phyloP scores from a whole-genome alignment of 2,888 invertebrate genomes.

The Meandrusa payeni region DNA sequence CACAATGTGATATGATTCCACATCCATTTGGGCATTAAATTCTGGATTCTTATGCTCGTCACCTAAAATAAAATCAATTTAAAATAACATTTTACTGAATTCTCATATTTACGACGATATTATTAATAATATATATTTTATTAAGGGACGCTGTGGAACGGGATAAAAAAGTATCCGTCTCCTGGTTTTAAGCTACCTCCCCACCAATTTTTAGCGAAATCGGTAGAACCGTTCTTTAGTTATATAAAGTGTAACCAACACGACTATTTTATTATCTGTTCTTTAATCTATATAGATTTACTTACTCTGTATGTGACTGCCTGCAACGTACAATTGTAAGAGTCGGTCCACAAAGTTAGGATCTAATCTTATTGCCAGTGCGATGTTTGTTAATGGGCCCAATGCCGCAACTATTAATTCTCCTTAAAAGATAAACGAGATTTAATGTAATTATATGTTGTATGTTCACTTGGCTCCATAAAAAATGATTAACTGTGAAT shows the following conservation, averaged over 20 bases:
- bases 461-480: too few relatives aligned
- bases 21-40: slow-evolving; percentile 52
- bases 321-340: slow-evolving; percentile 87
- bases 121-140: background rate
- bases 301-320: slow-evolving; percentile 86
- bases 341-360: slow-evolving; percentile 82
- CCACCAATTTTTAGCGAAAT: too few relatives aligned
- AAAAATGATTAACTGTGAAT: too few relatives aligned
- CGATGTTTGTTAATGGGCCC: slow-evolving; percentile 90
- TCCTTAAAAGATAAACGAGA: slow-evolving; percentile 49
- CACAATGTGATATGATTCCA: slow-evolving; percentile 51
- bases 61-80: slow-evolving; percentile 33
- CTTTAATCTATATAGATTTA: background rate
- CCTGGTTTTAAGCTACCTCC: too few relatives aligned
- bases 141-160: too few relatives aligned
- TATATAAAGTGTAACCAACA: too few relatives aligned
- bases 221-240: too few relatives aligned
- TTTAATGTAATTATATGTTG: too few relatives aligned
- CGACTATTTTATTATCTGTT: too few relatives aligned
- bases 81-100: background rate
- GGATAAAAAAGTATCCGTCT: too few relatives aligned
- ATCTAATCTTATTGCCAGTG: slow-evolving; percentile 85
- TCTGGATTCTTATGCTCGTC: slow-evolving; percentile 35
- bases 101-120: background rate
- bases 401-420: slow-evolving; percentile 82